Base-by-base conservation (phyloP, 2,113 vertebrate species). In the Thinocorus orbignyianus region DNA sequence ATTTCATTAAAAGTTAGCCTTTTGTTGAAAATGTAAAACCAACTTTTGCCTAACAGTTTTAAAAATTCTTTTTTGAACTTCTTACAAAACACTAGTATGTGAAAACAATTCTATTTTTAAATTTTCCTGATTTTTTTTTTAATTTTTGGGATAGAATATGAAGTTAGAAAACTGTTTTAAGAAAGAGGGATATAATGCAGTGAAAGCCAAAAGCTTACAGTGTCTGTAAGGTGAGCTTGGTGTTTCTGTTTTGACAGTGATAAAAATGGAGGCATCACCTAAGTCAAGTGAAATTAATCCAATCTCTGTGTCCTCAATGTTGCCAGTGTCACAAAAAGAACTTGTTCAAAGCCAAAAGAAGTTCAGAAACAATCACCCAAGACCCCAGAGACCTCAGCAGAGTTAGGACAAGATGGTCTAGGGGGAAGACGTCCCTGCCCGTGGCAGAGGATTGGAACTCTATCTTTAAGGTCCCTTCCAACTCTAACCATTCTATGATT, bases 1-100 rank as follows among this genome's bases (percentile, higher is more conserved):
- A 55, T 44, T 85, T 90, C 74, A 90, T 94, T 92, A 91, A 52
- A 91, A 92, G 64, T 81, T 95, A 62, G 13, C 5, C 6, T 84
- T 73, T 57, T 60, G 16, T 81, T 91, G 37, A 88, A 94, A 92
- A 86, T 42, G 10, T 51, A 74, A 83, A 72, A 88, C 73, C 33
- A 86, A 70, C 71, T 81, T 93, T 86, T 58, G 41, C 17, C 20
- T 64, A 86, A 84, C 8, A 52, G 39, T 71, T 85, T 87, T 64
- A 22, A 14, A 33, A 84, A 48, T 46, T 84, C 17, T 80, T 90
- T 37, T 64, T 73, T 81, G 23, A 81, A 83, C 8, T 16, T 64
- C 52, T 83, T 46, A 66, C 35, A n/a, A 90, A 90, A 81, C 39
- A 78, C 16, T 44, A 77, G 31, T n/a, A 74, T 23, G 33, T 51